Evolutionary conservation across 2,113 vertebrate genomes (phyloP).

Genomic region (Chlorodrepanis virens): DNA sequence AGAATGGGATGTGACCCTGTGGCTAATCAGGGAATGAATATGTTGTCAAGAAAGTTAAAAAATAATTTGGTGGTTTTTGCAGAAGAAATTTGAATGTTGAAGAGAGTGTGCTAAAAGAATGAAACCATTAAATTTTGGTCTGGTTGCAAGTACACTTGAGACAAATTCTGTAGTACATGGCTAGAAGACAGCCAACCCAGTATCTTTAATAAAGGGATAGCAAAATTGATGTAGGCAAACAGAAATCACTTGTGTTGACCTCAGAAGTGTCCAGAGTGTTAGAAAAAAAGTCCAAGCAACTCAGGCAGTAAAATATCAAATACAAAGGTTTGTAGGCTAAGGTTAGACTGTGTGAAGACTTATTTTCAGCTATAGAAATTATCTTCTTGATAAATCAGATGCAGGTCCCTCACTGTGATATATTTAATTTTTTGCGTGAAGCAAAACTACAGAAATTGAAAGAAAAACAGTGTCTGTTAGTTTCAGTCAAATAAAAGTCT

Average conservation of each 20-base stretch:
- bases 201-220: not conserved
- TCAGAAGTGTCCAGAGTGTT: not conserved
- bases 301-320: not conserved
- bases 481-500: not conserved
- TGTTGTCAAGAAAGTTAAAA: not conserved
- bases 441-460: not conserved
- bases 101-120: not conserved
- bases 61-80: not conserved
- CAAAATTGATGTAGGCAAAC: not conserved
- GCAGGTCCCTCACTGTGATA: not conserved
- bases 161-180: not conserved
- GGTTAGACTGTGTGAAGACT: not conserved
- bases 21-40: not conserved
- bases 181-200: not conserved
- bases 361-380: not conserved
- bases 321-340: not conserved
- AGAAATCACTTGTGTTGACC: not conserved
- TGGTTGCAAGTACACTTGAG: not conserved
- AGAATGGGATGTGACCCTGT: accelerated
- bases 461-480: not conserved
- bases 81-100: not conserved
- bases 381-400: not conserved
- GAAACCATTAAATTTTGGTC: not conserved
- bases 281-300: not conserved
- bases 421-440: not conserved